phyloP scores from a whole-genome alignment of 2,888 invertebrate genomes.

The Phlogophora meticulosa region DNA sequence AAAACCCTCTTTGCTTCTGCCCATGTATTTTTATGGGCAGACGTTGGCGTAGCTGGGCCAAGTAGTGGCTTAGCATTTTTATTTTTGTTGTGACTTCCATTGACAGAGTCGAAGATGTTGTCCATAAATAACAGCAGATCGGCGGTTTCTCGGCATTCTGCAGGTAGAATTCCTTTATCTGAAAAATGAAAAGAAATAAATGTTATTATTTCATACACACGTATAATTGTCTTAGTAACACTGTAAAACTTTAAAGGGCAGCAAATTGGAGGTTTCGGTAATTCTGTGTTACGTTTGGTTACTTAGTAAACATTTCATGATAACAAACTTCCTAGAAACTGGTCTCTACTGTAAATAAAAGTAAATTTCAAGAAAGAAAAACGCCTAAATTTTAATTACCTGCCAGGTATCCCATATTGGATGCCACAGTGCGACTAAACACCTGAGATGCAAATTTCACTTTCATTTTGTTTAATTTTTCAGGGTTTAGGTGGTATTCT shows the following conservation, averaged over 20 bases:
- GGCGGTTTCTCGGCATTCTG: not conserved
- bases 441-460: conserved; percentile 64
- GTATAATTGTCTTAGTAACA: not conserved
- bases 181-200: not conserved
- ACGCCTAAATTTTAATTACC: no score
- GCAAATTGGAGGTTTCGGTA: not conserved
- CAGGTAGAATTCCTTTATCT: conserved; percentile 1
- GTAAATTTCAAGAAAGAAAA: not conserved
- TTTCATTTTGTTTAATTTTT: conserved; percentile 62
- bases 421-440: conserved; percentile 65
- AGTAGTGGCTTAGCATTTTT: not conserved
- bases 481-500: conserved; percentile 54
- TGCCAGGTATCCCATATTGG: conserved; percentile 65
- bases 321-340: not conserved
- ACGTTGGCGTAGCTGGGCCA: conserved; percentile 4
- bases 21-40: conserved; percentile 2
- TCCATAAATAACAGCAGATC: conserved; percentile 4
- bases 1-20: not conserved
- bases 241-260: not conserved
- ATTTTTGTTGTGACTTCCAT: not conserved
- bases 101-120: not conserved
- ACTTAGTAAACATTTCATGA: not conserved
- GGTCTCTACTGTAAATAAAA: not conserved
- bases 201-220: not conserved
- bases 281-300: no score